These are phyloP conservation scores for Steatocranus sp. DNA, from an alignment of 2,797 vertebrate species.

Conservation along the genomic window DNA sequence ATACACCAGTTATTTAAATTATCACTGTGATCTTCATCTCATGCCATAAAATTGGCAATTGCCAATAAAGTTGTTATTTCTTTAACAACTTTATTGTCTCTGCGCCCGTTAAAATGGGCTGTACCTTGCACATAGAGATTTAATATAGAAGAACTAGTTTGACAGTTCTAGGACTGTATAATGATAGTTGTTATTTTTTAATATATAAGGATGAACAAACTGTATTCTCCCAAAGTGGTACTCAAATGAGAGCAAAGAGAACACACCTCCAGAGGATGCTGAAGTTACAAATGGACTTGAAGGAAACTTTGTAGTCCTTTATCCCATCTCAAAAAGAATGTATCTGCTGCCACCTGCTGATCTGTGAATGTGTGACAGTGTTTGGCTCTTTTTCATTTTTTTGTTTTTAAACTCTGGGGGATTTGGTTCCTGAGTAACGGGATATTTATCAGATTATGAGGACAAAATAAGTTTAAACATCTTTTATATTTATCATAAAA, in stretches of 20 bases:
- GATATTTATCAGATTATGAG: background rate
- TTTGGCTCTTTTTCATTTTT: background rate
- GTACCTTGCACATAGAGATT: background rate
- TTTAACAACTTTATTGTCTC: background rate
- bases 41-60: background rate
- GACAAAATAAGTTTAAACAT: background rate
- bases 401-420: background rate
- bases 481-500: background rate
- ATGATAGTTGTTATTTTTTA: background rate
- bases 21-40: background rate
- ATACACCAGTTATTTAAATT: background rate
- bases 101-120: background rate
- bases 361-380: background rate
- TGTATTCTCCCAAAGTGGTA: background rate
- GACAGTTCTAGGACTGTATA: background rate
- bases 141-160: background rate
- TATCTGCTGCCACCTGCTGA: conserved; percentile 49
- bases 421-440: background rate
- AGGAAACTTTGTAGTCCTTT: background rate
- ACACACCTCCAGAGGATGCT: background rate
- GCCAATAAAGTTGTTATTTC: background rate
- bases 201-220: background rate
- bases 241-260: background rate
- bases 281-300: background rate
- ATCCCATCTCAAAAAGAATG: background rate